Evolutionary conservation across 2,888 invertebrate species (phyloP).

Genomic region (Andrena chrysosceles): DNA sequence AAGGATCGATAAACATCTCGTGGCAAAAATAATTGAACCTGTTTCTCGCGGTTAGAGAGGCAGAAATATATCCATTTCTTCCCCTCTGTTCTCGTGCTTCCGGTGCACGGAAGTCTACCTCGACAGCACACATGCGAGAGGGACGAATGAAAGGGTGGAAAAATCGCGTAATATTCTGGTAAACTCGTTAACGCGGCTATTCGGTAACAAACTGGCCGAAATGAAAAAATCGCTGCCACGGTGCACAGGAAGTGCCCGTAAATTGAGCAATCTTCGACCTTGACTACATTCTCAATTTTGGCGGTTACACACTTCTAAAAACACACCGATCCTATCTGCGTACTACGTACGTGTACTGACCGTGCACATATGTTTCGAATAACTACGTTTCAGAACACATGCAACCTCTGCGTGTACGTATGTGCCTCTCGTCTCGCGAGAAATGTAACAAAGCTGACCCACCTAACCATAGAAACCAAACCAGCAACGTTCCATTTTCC

Average conservation of each 20-base stretch:
- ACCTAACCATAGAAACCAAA: background rate
- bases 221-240: conserved; percentile 13
- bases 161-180: conserved; percentile 22
- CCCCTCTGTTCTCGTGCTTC: background rate
- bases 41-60: too few relatives aligned
- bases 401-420: background rate
- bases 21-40: too few relatives aligned
- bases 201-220: conserved; percentile 33
- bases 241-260: background rate
- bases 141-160: background rate
- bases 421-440: background rate
- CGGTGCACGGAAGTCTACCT: background rate
- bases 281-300: conserved; percentile 40
- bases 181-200: conserved; percentile 37
- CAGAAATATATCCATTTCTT: too few relatives aligned
- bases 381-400: background rate
- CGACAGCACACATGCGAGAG: background rate
- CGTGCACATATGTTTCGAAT: conserved; percentile 5
- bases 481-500: background rate
- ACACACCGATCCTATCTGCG: conserved; percentile 2
- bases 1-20: too few relatives aligned
- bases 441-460: background rate
- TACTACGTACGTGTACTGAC: background rate
- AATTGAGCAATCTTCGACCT: conserved; percentile 28
- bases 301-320: conserved; percentile 39